phyloP scores from a whole-genome alignment of 2,888 invertebrate genomes.

The Noctua janthina region DNA sequence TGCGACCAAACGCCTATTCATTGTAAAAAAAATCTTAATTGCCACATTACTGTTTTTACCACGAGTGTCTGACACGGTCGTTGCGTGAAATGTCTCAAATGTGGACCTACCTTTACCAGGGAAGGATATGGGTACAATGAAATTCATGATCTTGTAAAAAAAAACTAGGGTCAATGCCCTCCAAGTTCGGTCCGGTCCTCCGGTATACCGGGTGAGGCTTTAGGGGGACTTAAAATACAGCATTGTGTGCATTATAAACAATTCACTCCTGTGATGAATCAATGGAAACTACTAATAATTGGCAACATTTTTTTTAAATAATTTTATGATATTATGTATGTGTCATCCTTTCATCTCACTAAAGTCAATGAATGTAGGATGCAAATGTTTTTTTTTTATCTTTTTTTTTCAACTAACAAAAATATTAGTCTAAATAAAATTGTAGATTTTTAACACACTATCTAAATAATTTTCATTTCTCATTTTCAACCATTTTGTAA shows the following conservation, averaged over 20 bases:
- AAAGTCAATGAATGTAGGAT: background rate
- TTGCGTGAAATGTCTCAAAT: slow-evolving; percentile 9
- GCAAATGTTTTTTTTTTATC: background rate
- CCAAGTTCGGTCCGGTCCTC: background rate
- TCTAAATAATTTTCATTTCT: slow-evolving; percentile 38
- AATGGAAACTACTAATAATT: slow-evolving; percentile 1
- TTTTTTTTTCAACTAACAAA: background rate
- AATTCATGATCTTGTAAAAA: slow-evolving; percentile 11
- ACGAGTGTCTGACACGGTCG: background rate
- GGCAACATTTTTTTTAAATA: background rate
- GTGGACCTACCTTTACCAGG: background rate
- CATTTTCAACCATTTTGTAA: slow-evolving; percentile 34
- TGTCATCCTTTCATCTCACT: slow-evolving; percentile 16
- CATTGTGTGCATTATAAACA: slow-evolving; percentile 4
- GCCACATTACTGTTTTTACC: background rate
- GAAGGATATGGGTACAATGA: background rate
- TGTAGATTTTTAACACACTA: slow-evolving; percentile 10
- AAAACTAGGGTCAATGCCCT: background rate
- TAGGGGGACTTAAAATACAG: background rate
- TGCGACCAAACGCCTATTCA: background rate
- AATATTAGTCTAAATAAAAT: background rate
- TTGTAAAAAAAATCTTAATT: background rate
- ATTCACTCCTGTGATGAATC: background rate
- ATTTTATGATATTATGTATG: slow-evolving; percentile 2
- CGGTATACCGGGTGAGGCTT: background rate